Percentiles rank a stretch among this genome's conserved stretches.
Evolutionary conservation across 2,113 vertebrate genomes (phyloP).

Genomic region (human): DNA sequence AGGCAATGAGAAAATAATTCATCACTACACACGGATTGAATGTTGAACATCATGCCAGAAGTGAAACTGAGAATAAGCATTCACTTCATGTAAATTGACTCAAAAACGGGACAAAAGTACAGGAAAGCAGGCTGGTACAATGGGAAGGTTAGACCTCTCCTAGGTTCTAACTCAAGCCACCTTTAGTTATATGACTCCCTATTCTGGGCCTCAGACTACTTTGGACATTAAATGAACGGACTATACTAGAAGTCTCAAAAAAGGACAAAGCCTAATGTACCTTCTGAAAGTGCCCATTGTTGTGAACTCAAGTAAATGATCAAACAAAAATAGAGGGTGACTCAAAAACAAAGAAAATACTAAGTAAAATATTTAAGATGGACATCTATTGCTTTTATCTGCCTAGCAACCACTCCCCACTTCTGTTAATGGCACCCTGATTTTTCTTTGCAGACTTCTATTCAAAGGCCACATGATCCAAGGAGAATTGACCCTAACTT

Average conservation of each 20-base stretch:
- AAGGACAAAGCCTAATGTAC: background rate
- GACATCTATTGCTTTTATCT: constrained; percentile 13
- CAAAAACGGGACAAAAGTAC: background rate
- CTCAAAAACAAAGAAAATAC: background rate
- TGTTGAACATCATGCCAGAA: background rate
- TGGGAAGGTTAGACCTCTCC: background rate
- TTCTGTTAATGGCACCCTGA: background rate
- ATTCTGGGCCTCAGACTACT: background rate
- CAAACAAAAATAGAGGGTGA: constrained; percentile 29
- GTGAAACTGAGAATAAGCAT: background rate
- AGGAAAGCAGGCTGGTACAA: background rate
- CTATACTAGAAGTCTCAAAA: background rate
- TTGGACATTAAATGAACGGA: background rate
- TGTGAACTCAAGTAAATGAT: constrained; percentile 10
- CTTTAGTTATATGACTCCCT: background rate
- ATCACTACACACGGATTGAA: background rate
- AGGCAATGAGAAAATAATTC: constrained; percentile 31
- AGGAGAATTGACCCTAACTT: background rate
- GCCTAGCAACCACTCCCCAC: background rate
- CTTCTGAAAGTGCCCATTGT: background rate
- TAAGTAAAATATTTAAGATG: background rate
- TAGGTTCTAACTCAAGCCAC: background rate
- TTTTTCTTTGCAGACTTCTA: constrained; percentile 44
- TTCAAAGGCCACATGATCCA: background rate
- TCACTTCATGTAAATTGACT: background rate